Evolutionary conservation across 2,888 invertebrate species (phyloP), one percentile per base, ranked within the genome.

Genomic region (Pilophorus perplexus): DNA sequence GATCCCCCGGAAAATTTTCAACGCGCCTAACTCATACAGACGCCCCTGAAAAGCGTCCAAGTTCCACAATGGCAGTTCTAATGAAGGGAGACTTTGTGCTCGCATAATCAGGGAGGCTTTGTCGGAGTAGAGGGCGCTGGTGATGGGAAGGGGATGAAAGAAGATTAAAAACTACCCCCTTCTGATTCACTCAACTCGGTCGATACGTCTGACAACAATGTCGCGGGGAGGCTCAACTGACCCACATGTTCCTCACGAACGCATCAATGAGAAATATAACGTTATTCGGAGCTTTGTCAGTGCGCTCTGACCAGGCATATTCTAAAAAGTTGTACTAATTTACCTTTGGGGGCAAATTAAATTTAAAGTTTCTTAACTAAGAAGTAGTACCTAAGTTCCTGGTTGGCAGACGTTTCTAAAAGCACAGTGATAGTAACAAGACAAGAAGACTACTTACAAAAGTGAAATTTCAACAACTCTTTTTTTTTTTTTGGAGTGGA

Each of bases 91-190:
- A 59, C 59, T 59, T 59, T 42, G 42, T 25, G 38, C 59, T 59
- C 59, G 59, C 59, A 59, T 59, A 59, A 59, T 59, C 59, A 59
- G 59, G n/a, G 55, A 14, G 2, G 52, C 52, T 52, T 52, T 52
- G 52, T 52, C 52, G 52, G 23, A 10, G 52, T 5, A 3, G 16
- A 27, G 27, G 27, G 28, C 16, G 10, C 1, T 25, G 27, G 42
- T 2, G 14, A 3, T n/a, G 40, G 25, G 59, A 25, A 8, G 25
- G 48, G 59, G 40, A 25, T 42, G 25, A 59, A 59, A 59, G 59
- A 59, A 59, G 59, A 59, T 59, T 59, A 59, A 59, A 59, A 59
- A 59, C 59, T 59, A 59, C 59, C 59, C 59, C 28, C 42, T 42
- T 42, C 59, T 59, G 59, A 59, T 59, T 59, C 59, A 59, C 42